Percentiles rank a stretch among this genome's conserved stretches.
Conservation (phyloP, 2,113 vertebrate genomes). For the Spilogale gracilis region DNA sequence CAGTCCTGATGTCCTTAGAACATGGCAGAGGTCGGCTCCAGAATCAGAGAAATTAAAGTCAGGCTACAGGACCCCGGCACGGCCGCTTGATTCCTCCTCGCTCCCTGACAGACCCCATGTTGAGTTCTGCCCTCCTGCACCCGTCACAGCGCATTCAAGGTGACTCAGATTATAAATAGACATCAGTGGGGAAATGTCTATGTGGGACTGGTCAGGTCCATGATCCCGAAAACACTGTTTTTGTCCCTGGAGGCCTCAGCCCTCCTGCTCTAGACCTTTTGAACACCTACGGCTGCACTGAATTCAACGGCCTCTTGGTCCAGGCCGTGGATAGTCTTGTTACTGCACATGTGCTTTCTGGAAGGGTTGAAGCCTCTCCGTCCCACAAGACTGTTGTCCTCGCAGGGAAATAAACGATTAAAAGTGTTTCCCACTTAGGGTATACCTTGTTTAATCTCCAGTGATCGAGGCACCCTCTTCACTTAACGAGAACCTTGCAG, state of each 20-base stretch:
- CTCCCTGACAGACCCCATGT: neutral
- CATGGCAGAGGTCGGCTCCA: neutral
- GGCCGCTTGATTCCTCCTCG: neutral
- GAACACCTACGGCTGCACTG: neutral
- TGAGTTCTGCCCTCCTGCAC: neutral
- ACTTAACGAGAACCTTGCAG: neutral
- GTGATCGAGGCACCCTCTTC: neutral
- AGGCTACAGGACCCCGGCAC: neutral
- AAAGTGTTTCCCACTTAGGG: neutral
- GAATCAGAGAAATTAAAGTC: neutral
- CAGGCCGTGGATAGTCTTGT: neutral
- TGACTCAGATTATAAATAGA: neutral
- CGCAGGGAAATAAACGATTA: neutral
- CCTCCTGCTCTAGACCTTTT: neutral
- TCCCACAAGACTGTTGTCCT: neutral
- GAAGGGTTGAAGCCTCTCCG: neutral
- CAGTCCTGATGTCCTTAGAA: neutral
- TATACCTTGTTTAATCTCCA: neutral
- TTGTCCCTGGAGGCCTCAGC: neutral
- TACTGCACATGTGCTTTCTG: neutral
- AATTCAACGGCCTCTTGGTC: neutral
- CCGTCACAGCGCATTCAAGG: neutral
- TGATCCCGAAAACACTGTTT: neutral
- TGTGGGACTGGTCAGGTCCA: neutral
- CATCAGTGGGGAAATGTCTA: neutral